Evolutionary conservation across 2,797 vertebrate genomes (phyloP).

Genomic region (Scarus forsteni): DNA sequence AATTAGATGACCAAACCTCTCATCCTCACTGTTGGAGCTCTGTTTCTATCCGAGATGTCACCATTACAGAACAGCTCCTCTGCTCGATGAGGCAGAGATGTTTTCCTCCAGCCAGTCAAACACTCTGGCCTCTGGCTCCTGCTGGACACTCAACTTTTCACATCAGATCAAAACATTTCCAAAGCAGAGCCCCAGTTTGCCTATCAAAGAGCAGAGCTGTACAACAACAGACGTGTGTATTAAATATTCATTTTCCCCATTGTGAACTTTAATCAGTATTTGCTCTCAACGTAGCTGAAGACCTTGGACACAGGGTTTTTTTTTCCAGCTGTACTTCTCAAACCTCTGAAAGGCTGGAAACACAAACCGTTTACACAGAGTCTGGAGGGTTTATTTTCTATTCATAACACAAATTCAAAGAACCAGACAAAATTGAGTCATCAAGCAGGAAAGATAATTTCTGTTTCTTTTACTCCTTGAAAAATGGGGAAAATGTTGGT

Average conservation of each 20-base stretch:
- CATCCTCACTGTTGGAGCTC: constrained; percentile 31
- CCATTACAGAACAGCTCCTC: constrained; percentile 35
- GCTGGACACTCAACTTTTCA: constrained; percentile 30
- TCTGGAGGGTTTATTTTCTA: too few species aligned
- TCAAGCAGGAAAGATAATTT: too few species aligned
- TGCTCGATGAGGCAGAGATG: constrained; percentile 36
- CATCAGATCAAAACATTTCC: constrained; percentile 25
- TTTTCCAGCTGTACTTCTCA: too few species aligned
- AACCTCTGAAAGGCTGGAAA: too few species aligned
- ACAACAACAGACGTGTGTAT: constrained; percentile 14
- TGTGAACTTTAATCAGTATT: constrained; percentile 12
- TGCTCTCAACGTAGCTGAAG: not conserved
- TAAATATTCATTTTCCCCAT: constrained; percentile 12
- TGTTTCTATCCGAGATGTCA: constrained; percentile 40
- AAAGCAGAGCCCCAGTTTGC: constrained; percentile 1
- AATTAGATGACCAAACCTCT: constrained; percentile 39
- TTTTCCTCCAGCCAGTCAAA: constrained; percentile 28
- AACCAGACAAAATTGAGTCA: too few species aligned
- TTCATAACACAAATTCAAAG: too few species aligned
- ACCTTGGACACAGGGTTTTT: too few species aligned
- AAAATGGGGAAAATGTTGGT: too few species aligned
- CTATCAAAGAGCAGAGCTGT: constrained; percentile 1
- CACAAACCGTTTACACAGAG: too few species aligned
- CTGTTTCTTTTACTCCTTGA: too few species aligned
- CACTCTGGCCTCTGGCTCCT: constrained; percentile 15